Evolutionary conservation across 2,797 vertebrate genomes (phyloP).

Genomic region (Siniperca obscura): DNA sequence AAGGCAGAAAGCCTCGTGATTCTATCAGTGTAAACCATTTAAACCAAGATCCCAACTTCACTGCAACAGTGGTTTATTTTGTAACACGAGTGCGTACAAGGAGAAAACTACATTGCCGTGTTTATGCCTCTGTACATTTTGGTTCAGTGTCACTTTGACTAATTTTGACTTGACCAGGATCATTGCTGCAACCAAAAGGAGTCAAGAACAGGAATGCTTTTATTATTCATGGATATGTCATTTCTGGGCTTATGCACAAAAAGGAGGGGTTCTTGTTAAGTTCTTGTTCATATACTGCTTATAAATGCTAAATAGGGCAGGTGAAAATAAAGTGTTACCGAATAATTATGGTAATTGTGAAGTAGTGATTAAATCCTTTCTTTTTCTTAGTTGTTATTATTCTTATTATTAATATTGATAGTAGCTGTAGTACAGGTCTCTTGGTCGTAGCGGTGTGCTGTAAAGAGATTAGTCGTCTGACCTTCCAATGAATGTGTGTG

Average conservation of each 20-base stretch:
- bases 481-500: constrained; percentile 49
- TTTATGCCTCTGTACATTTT: neutral
- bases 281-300: neutral
- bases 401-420: neutral
- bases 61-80: neutral
- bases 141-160: neutral
- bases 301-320: neutral
- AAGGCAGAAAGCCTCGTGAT: neutral
- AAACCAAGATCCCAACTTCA: neutral
- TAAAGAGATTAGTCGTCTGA: constrained; percentile 45
- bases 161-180: neutral
- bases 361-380: neutral
- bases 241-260: neutral
- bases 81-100: neutral
- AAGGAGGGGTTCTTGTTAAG: neutral
- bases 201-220: neutral
- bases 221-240: neutral
- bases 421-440: neutral
- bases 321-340: neutral
- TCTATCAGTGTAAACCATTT: neutral
- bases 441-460: neutral
- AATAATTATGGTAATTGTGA: neutral
- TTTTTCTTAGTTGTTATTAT: neutral
- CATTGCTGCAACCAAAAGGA: neutral
- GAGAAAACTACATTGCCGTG: neutral